phyloP scores from a whole-genome alignment of 2,888 invertebrate genomes.

The Synanthedon formicaeformis region DNA sequence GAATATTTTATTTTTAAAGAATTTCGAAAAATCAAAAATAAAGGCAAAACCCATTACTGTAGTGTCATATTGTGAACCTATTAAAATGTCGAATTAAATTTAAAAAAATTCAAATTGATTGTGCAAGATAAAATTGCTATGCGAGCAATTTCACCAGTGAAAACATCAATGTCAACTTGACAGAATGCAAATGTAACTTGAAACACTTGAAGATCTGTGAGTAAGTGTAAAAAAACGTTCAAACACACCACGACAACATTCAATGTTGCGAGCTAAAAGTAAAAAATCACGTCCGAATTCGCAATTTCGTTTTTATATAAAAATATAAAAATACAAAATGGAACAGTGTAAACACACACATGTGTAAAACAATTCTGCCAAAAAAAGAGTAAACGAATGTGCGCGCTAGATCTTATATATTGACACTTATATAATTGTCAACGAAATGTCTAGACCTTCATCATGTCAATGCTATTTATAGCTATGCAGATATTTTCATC shows the following conservation, averaged over 20 bases:
- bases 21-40: too few species aligned
- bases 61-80: too few species aligned
- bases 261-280: slow-evolving; percentile 55
- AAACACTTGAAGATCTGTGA: slow-evolving; percentile 25
- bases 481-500: too few species aligned
- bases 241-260: slow-evolving; percentile 15
- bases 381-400: neutral
- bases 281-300: slow-evolving; percentile 63
- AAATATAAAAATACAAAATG: slow-evolving; percentile 71
- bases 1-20: too few species aligned
- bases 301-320: slow-evolving; percentile 63
- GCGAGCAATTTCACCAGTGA: too few species aligned
- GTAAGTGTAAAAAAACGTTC: neutral
- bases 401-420: neutral
- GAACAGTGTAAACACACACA: slow-evolving; percentile 60
- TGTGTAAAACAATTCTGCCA: neutral
- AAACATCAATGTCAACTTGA: too few species aligned
- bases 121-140: too few species aligned
- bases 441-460: neutral
- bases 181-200: too few species aligned
- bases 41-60: too few species aligned
- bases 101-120: too few species aligned
- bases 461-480: too few species aligned
- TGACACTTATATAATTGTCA: neutral
- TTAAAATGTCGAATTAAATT: too few species aligned